A percentile compares a stretch with the other conserved stretches of the same genome.
Evolutionary conservation across 1,140 invertebrate genomes (phyloP).

Genomic region (Bombus waltoni): DNA sequence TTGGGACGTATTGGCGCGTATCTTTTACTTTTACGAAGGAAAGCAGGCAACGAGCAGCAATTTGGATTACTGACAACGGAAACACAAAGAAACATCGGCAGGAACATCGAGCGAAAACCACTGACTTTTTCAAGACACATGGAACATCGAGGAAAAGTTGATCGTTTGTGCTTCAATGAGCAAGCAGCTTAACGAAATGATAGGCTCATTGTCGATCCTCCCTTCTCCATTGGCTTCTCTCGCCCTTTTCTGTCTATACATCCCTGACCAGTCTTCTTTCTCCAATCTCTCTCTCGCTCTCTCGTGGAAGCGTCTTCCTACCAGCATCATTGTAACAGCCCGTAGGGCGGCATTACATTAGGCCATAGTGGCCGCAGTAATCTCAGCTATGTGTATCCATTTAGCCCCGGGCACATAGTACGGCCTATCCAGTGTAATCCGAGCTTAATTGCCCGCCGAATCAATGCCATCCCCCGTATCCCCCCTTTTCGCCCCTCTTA

Average conservation of each 20-base stretch:
- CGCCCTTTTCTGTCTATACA: background rate
- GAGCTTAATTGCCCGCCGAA: slow-evolving; percentile 78
- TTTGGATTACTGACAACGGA: no score
- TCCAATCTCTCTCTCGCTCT: slow-evolving; percentile 40
- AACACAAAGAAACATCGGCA: background rate
- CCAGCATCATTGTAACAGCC: slow-evolving; percentile 69
- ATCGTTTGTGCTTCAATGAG: background rate
- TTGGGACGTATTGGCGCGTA: no score
- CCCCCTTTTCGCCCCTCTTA: slow-evolving; percentile 30
- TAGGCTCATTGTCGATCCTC: background rate
- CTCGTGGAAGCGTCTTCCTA: slow-evolving; percentile 69
- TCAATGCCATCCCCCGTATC: slow-evolving; percentile 73
- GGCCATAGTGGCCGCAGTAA: slow-evolving; percentile 75
- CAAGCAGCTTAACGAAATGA: background rate
- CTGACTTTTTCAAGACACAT: background rate
- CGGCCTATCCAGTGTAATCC: slow-evolving; percentile 77
- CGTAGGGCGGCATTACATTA: slow-evolving; percentile 74
- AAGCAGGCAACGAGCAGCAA: no score
- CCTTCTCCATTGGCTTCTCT: background rate
- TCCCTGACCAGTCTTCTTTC: slow-evolving; percentile 29
- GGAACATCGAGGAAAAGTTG: background rate
- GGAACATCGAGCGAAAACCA: background rate
- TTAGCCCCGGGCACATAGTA: slow-evolving; percentile 74
- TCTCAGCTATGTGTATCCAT: slow-evolving; percentile 81
- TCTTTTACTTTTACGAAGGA: no score